Percentiles rank a stretch among this genome's conserved stretches.
phyloP scores from a whole-genome alignment of 2,113 vertebrate species.

The Brienomyrus brachyistius region DNA sequence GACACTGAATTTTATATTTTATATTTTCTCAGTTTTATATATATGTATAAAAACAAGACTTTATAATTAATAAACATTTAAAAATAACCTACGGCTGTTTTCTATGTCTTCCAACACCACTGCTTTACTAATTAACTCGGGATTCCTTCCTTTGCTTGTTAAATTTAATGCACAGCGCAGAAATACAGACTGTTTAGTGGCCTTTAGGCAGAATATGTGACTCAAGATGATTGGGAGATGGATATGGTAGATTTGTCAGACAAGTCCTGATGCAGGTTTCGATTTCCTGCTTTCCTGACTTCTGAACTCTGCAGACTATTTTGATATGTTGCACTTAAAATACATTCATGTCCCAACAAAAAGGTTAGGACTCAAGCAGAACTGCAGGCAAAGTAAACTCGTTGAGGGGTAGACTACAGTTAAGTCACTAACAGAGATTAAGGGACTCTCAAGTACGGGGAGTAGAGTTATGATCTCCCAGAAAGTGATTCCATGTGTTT shows the following conservation, averaged over 20 bases:
- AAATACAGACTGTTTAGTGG: not conserved
- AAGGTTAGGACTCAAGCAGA: not conserved
- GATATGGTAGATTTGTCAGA: not conserved
- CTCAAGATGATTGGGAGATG: not conserved
- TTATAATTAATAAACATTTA: not conserved
- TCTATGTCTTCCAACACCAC: not conserved
- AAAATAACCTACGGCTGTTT: not conserved
- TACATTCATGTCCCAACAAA: not conserved
- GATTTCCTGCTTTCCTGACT: not conserved
- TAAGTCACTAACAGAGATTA: constrained; percentile 2
- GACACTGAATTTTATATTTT: constrained; percentile 29
- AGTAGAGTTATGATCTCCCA: not conserved
- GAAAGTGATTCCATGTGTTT: not conserved
- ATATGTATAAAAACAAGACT: not conserved
- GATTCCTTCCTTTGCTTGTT: not conserved
- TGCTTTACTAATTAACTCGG: not conserved
- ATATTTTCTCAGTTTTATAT: constrained; percentile 17
- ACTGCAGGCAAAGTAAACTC: not conserved
- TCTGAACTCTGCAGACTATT: not conserved
- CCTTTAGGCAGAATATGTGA: not conserved
- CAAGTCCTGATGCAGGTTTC: not conserved
- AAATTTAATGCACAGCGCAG: not conserved
- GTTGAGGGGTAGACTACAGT: not conserved
- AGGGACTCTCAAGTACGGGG: not conserved
- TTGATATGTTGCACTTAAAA: not conserved